Base-by-base conservation (phyloP, 2,113 vertebrate species). In the Serinus canaria region DNA sequence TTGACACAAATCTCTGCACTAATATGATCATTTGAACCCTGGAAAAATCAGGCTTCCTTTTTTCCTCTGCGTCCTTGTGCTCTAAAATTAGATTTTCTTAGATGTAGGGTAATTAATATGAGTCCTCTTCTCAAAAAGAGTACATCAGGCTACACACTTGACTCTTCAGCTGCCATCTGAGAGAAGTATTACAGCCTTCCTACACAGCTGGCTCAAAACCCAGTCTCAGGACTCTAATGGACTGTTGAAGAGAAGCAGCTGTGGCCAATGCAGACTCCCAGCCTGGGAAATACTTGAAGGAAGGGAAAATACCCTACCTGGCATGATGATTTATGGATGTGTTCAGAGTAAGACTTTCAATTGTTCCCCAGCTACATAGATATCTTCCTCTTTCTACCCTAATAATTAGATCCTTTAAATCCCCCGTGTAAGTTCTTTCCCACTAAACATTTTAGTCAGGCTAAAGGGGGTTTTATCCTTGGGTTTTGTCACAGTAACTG, bases 51-150 rank as follows among this genome's bases (percentile, higher is more conserved):
- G 91, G 92, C 78, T 95, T 91, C 47, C 69, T 87, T 89, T 70
- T 89, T 70, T 19, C 52, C 81, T 95, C 83, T 84, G 62, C 68
- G 92, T 73, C 95, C 92, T 92, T 97, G 94, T 89, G 58, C 66
- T 90, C 91, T 91, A 77, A 97, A 97, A 95, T 95, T 97, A 97
- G 95, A 82, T 91, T 91, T 91, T 66, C 49, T 84, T 76, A 82
- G 81, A 97, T 95, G 89, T 96, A 95, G 95, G 95, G 95, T 72
- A 97, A 97, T 97, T 97, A 94, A 78, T 77, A 64, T 33, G 77
- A 94, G 92, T 94, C 53, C 87, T 95, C 83, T 81, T 68, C 56
- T 92, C 44, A 78, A 72, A 94, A 95, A 91, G 82, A 73, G 47
- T 50, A 92, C 74, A 94, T 60, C 37, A 90, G 87, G 56, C 62